Evolutionary conservation across 2,888 invertebrate species (phyloP), one percentile per base, ranked within the genome.

Genomic region (Branchipolynoe longqiensis): DNA sequence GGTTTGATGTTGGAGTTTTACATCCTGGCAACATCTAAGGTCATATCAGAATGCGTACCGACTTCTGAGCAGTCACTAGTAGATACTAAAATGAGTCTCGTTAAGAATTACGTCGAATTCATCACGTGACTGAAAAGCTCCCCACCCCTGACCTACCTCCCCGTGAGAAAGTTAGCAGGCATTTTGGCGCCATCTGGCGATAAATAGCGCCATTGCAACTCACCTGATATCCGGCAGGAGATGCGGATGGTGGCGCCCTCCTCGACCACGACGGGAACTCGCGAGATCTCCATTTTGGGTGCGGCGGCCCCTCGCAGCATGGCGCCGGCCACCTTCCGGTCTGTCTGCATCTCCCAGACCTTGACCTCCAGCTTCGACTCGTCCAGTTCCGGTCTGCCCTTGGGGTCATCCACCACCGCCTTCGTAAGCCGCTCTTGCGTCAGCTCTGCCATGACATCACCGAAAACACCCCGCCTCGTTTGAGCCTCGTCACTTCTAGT

Each of bases 381-480:
- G n/a, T 78, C 78, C 4, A 25, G 4, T n/a, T 78, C 38, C 18
- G n/a, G n/a, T n/a, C n/a, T n/a, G n/a, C n/a, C n/a, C 48, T 22
- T 62, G 6, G 6, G 6, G 6, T 62, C n/a, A 8, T 62, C n/a
- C 62, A 6, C 62, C 8, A 8, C 8, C 6, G 6, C n/a, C 62
- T 62, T 62, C 6, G 31, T n/a, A 14, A 48, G 25, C 2, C 48
- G 28, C 6, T 31, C 78, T 18, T 25, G 31, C 4, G 41, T 41
- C n/a, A 78, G 22, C 54, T 78, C 78, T 22, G 78, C 78, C 78
- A 78, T 78, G 40, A 78, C 78, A 22, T 78, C 78, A 48, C 41
- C 4, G 25, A 78, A 78, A 1, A 41, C 78, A 0, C 0, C 69
- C 6, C 25, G 78, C 18, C n/a, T n/a, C n/a, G n/a, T n/a, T n/a